Evolutionary conservation across 2,888 invertebrate genomes (phyloP).

Genomic region (Serrognathus titanus): DNA sequence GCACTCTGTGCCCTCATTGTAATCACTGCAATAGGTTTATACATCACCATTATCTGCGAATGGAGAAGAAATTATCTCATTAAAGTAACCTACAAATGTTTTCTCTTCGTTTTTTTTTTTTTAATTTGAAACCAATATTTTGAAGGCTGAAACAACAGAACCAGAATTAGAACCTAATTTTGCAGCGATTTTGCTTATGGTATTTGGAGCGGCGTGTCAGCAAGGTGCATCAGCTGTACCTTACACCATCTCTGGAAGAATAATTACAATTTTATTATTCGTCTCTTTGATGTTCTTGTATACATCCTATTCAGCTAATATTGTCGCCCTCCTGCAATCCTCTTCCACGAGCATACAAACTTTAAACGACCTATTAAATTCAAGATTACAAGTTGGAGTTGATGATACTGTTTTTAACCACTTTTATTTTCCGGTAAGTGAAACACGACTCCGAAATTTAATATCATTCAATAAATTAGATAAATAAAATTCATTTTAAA

Average conservation of each 20-base stretch:
- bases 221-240: slow-evolving; percentile 59
- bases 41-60: slow-evolving; percentile 49
- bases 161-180: too few relatives aligned
- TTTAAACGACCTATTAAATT: slow-evolving; percentile 61
- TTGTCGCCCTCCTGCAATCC: slow-evolving; percentile 70
- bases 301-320: slow-evolving; percentile 73
- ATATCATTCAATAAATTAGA: too few relatives aligned
- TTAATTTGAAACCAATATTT: too few relatives aligned
- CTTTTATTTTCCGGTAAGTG: slow-evolving; percentile 64
- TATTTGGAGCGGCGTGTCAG: slow-evolving; percentile 58
- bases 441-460: background rate
- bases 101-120: too few relatives aligned
- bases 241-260: slow-evolving; percentile 48
- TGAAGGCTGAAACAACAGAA: too few relatives aligned
- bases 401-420: slow-evolving; percentile 68
- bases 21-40: slow-evolving; percentile 47
- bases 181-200: slow-evolving; percentile 48
- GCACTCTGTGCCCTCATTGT: slow-evolving; percentile 52
- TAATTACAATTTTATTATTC: slow-evolving; percentile 62
- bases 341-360: slow-evolving; percentile 66
- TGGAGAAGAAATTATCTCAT: slow-evolving; percentile 25
- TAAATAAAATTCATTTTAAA: too few relatives aligned
- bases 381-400: slow-evolving; percentile 63
- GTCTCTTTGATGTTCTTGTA: slow-evolving; percentile 67
- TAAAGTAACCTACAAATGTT: background rate